phyloP scores from a whole-genome alignment of 2,888 invertebrate species.

The Drosophila infuscata region DNA sequence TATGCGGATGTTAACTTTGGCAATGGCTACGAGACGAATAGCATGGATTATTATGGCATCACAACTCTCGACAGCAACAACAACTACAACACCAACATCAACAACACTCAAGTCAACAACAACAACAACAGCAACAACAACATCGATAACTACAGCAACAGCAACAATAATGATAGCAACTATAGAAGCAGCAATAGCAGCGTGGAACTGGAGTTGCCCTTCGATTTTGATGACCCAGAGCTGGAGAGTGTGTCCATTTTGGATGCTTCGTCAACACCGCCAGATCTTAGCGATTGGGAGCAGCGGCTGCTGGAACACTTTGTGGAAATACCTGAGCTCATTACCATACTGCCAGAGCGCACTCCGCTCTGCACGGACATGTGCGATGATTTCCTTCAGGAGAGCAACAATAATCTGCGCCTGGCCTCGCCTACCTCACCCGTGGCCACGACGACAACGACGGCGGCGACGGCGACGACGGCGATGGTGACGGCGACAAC shows the following conservation, averaged over 20 bases:
- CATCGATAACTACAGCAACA: constrained; percentile 13
- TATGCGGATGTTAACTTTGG: constrained; percentile 58
- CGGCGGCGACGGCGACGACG: neutral
- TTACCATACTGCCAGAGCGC: constrained; percentile 85
- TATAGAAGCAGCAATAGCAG: constrained; percentile 13
- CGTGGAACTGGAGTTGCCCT: constrained; percentile 26
- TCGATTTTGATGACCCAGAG: constrained; percentile 41
- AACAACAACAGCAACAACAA: constrained; percentile 17
- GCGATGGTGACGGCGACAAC: neutral
- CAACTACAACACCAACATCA: constrained; percentile 37
- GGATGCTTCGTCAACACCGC: constrained; percentile 45
- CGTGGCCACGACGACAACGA: neutral
- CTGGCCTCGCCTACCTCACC: constrained; percentile 69
- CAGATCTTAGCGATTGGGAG: constrained; percentile 82
- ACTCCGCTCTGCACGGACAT: constrained; percentile 87
- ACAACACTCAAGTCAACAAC: constrained; percentile 12
- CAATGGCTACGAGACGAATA: constrained; percentile 38
- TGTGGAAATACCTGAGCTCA: constrained; percentile 83
- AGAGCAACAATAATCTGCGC: constrained; percentile 84
- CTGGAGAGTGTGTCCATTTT: constrained; percentile 11
- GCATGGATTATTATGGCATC: constrained; percentile 67
- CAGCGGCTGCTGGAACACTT: constrained; percentile 83
- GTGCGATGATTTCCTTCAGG: constrained; percentile 86
- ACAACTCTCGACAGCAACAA: constrained; percentile 64
- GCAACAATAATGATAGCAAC: constrained; percentile 14